Evolutionary conservation across 2,888 invertebrate species (phyloP), one percentile per base, ranked within the genome.

Genomic region (Melanophora roralis): DNA sequence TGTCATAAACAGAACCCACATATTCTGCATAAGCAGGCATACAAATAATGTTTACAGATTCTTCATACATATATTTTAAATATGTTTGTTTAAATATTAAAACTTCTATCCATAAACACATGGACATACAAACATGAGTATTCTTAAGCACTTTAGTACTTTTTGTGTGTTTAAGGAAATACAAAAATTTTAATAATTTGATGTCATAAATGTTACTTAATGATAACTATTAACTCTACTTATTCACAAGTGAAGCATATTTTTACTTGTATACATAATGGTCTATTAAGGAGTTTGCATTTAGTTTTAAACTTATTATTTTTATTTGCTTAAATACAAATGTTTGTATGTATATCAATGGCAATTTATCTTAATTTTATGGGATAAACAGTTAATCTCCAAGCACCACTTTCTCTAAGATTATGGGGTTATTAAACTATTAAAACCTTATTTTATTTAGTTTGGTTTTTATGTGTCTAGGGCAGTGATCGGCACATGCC

Each of bases 1-100:
- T 62, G 62, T 19, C 64, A 64, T 49, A 49, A 64, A 47, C 36
- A 49, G 21, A 38, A 49, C n/a, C 21, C 19, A 16, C 47, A 45
- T 14, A 27, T 6, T 27, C 6, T 27, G 27, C 27, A 27, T 27
- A 27, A 3, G 27, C 6, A 27, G 27, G 6, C 27, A 45, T 11
- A 43, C 21, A 64, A 27, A 49, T 8, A 32, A 19, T 32, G n/a
- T 14, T 1, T 6, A 2, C 23, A 7, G 6, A 27, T 27, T 5
- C 27, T 27, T 27, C n/a, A n/a, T n/a, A 27, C 3, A 27, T 6
- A 27, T 1, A 32, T 3, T 34, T 23, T 23, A 23, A 9, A 49
- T 14, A 14, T 45, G n/a, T 14, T 45, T 45, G 45, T n/a, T n/a
- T n/a, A n/a, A n/a, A n/a, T n/a, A n/a, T n/a, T n/a, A n/a, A n/a